These are phyloP conservation scores for Hippocampus kuda DNA, from an alignment of 2,797 vertebrate genomes.

Conservation along the genomic window DNA sequence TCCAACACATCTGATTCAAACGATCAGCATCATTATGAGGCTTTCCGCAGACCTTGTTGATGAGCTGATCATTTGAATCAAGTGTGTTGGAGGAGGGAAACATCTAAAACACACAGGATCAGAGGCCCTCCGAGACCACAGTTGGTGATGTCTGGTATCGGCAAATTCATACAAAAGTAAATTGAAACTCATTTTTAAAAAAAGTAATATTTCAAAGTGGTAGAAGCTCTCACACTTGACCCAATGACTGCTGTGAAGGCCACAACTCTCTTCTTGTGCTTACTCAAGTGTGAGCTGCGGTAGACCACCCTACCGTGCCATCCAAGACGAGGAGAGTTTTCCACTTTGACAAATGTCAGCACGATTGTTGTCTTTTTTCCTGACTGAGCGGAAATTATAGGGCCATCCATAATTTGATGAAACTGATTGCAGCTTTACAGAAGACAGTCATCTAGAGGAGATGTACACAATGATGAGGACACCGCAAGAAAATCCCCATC, in stretches of 20 bases:
- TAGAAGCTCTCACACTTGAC: conserved; percentile 9
- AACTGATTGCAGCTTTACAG: conserved; percentile 18
- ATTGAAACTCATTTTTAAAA: conserved; percentile 39
- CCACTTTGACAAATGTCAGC: conserved; percentile 11
- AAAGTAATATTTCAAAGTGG: conserved; percentile 27
- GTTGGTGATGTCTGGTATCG: conserved; percentile 22
- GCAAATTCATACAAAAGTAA: conserved; percentile 37
- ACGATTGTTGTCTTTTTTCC: conserved; percentile 4
- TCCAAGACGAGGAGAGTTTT: conserved; percentile 14
- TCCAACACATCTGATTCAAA: too few relatives aligned
- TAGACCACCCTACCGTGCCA: conserved; percentile 22
- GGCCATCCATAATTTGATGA: conserved; percentile 22
- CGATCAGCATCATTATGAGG: too few relatives aligned
- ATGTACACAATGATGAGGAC: conserved; percentile 26
- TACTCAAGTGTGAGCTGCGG: conserved; percentile 27
- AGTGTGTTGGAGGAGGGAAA: too few relatives aligned
- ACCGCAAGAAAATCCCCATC: conserved; percentile 19
- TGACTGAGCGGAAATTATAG: conserved; percentile 21
- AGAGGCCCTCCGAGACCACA: too few relatives aligned
- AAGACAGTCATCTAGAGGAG: conserved; percentile 30
- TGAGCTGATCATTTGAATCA: too few relatives aligned
- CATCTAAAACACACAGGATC: too few relatives aligned
- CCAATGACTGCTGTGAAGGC: conserved; percentile 12
- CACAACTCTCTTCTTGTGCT: conserved; percentile 51
- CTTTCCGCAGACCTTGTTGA: too few relatives aligned